Conservation (phyloP, 2,888 invertebrate genomes). For the Sturmia bella region DNA sequence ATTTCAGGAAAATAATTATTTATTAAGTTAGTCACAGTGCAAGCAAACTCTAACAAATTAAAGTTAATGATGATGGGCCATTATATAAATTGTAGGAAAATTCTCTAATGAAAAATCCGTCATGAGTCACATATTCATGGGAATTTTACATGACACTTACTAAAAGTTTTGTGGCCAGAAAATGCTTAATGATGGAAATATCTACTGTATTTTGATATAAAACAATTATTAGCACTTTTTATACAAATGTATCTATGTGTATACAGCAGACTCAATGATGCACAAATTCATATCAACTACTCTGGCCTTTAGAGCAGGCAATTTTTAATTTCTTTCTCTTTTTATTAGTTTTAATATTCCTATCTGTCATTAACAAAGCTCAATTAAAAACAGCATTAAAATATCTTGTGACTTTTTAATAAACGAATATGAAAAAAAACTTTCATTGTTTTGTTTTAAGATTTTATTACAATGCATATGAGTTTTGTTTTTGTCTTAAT, state of each 20-base stretch:
- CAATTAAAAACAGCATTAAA: neutral
- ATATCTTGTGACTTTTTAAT: constrained; percentile 25
- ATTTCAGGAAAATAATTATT: neutral
- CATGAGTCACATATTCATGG: constrained; percentile 46
- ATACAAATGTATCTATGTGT: too few species aligned
- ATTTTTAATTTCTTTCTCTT: neutral
- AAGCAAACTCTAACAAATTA: constrained; percentile 40
- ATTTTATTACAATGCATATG: constrained; percentile 16
- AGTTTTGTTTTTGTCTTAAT: constrained; percentile 24
- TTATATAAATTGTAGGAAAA: constrained; percentile 15
- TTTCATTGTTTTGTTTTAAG: constrained; percentile 30
- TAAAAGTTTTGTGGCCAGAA: neutral
- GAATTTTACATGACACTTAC: neutral
- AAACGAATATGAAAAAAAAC: constrained; percentile 32
- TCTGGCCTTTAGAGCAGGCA: neutral
- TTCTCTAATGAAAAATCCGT: neutral
- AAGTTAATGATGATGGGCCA: constrained; percentile 43
- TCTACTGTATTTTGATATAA: too few species aligned
- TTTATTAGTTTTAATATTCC: constrained; percentile 18
- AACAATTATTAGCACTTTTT: too few species aligned
- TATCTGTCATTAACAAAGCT: constrained; percentile 28
- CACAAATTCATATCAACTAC: constrained; percentile 8
- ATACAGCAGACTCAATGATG: neutral
- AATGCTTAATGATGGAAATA: too few species aligned
- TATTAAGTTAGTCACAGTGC: constrained; percentile 9